phyloP scores from a whole-genome alignment of 2,888 invertebrate species.

The Acleris cristana region DNA sequence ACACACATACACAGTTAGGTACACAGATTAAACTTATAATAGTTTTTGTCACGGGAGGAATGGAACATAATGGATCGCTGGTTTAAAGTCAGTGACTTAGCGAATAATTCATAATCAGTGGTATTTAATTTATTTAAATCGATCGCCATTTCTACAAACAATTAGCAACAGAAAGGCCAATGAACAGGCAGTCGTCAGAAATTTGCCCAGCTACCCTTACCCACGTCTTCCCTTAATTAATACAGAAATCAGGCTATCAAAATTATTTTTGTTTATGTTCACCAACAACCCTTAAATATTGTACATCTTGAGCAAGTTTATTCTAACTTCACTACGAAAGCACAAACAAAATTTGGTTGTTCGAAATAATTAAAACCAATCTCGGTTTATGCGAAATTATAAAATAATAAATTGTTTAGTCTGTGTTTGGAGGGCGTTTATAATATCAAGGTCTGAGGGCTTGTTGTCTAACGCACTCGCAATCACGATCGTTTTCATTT shows the following conservation, averaged over 20 bases:
- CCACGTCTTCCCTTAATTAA: constrained; percentile 21
- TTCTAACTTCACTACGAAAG: constrained; percentile 5
- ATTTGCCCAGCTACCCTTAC: background rate
- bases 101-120: too few relatives aligned
- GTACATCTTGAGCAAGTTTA: constrained; percentile 19
- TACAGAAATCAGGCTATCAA: constrained; percentile 21
- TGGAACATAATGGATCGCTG: too few relatives aligned
- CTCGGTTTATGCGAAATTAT: background rate
- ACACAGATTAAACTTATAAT: too few relatives aligned
- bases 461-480: too few relatives aligned
- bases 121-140: constrained; percentile 38
- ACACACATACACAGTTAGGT: too few relatives aligned
- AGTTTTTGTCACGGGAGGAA: too few relatives aligned
- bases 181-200: background rate
- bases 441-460: too few relatives aligned
- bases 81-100: too few relatives aligned
- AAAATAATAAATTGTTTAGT: constrained; percentile 1
- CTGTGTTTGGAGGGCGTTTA: background rate
- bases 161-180: constrained; percentile 55
- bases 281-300: constrained; percentile 8
- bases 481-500: too few relatives aligned
- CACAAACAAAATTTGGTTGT: constrained; percentile 7
- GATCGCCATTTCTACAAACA: constrained; percentile 64
- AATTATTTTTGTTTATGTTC: constrained; percentile 23
- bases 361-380: constrained; percentile 9